Evolutionary conservation across 1,140 invertebrate species (phyloP), one percentile per base, ranked within the genome.

Genomic region (Pseudomyrmex cubaensis): DNA sequence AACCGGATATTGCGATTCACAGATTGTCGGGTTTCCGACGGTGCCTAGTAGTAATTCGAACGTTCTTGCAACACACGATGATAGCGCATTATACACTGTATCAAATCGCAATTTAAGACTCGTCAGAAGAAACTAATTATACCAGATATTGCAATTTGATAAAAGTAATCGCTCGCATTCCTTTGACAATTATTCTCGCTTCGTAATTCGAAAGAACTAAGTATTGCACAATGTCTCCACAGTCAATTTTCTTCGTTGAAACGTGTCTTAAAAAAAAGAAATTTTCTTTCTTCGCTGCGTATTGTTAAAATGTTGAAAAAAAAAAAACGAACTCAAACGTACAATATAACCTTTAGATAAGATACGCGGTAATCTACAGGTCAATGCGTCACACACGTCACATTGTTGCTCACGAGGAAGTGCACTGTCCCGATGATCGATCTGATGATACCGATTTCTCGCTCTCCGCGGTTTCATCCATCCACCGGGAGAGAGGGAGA

Each of bases 401-500:
- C 67, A 22, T 57, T 59, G 70, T 62, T 35, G 17, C 17, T 73
- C 25, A 35, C 70, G 57, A 20, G 13, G 20, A 75, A 75, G 44
- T 48, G 13, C 44, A 46, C 57, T 17, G 72, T 62, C 2, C 12
- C 20, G 44, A 48, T 44, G 12, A 75, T 75, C 72, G 20, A 48
- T 35, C 35, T 35, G 35, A 35, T 35, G 5, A 35, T 25, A 22
- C 10, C 44, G 57, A 74, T 46, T 52, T 1, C 57, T n/a, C 56
- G 17, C 35, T 46, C 13, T n/a, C 12, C 3, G 46, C 35, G 8
- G 10, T 25, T 44, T 25, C 44, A 48, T 86, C 15, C 3, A 25
- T 25, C 15, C 48, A 86, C 80, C 25, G 61, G 73, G 73, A 77
- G 59, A 77, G 46, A 44, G 17, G 20, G 48, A 67, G 50, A 69